Conservation (phyloP, 2,113 vertebrate genomes). For the Apaloderma vittatum region DNA sequence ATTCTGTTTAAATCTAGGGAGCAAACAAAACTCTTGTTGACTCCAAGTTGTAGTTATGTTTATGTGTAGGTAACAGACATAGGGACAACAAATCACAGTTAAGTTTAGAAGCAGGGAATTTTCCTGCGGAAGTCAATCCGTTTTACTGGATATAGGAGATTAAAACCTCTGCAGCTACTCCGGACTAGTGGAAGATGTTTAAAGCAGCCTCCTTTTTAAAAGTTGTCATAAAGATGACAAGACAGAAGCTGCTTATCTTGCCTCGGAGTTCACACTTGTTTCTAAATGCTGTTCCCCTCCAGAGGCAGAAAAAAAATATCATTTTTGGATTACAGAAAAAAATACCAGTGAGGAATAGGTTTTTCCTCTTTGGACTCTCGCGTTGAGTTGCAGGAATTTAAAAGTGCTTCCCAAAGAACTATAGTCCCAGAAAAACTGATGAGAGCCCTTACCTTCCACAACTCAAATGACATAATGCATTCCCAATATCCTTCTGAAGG, state of each 20-base stretch:
- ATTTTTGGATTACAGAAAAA: neutral
- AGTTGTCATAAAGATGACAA: neutral
- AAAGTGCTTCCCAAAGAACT: neutral
- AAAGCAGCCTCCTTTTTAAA: neutral
- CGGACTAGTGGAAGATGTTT: neutral
- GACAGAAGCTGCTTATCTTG: neutral
- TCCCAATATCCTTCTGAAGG: neutral
- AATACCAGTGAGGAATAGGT: neutral
- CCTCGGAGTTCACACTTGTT: neutral
- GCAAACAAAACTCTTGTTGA: neutral
- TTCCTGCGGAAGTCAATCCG: neutral
- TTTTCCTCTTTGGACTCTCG: neutral
- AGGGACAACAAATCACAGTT: neutral
- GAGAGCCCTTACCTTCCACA: neutral
- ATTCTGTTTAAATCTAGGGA: neutral
- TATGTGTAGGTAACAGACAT: neutral
- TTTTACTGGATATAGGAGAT: neutral
- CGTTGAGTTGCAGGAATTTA: neutral
- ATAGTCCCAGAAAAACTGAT: neutral
- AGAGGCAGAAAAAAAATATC: accelerated
- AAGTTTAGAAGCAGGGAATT: neutral
- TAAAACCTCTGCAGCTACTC: neutral
- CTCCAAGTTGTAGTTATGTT: neutral
- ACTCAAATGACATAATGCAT: neutral
- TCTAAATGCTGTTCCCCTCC: neutral